These are phyloP conservation scores for Paedocypris micromegethes DNA, from an alignment of 2,797 vertebrate genomes.

Conservation along the genomic window DNA sequence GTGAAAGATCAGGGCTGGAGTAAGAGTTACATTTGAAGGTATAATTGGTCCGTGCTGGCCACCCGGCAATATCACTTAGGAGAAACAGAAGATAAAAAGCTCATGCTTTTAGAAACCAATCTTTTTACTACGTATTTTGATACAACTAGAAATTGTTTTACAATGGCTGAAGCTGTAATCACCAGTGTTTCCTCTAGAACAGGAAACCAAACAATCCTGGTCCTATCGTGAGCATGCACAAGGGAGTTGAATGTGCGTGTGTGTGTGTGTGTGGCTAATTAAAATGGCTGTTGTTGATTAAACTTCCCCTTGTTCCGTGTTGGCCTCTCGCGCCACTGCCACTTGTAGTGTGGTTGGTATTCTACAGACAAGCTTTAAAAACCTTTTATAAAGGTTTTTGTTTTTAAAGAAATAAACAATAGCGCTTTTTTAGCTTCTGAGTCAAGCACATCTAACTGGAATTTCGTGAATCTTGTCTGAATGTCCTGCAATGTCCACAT, in stretches of 20 bases:
- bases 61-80: conserved; percentile 62
- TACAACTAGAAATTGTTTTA: conserved; percentile 36
- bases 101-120: too few relatives aligned
- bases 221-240: conserved; percentile 23
- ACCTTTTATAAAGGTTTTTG: too few relatives aligned
- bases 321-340: conserved; percentile 8
- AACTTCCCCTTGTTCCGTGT: conserved; percentile 33
- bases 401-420: neutral
- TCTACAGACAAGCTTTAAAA: neutral
- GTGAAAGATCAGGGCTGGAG: conserved; percentile 23
- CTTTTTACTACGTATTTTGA: conserved; percentile 33
- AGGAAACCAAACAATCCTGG: conserved; percentile 49
- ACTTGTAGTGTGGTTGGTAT: conserved; percentile 13
- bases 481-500: neutral
- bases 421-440: neutral
- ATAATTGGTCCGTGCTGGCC: conserved; percentile 61
- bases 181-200: conserved; percentile 36
- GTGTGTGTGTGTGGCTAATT: conserved; percentile 40
- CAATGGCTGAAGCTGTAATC: conserved; percentile 43
- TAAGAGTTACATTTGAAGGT: conserved; percentile 53
- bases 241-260: conserved; percentile 10
- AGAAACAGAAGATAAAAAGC: conserved; percentile 36
- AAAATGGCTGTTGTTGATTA: conserved; percentile 46
- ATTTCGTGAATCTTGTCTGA: neutral
- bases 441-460: too few relatives aligned